Conservation (phyloP, 2,797 vertebrate species). For the Sandelia bainsii region DNA sequence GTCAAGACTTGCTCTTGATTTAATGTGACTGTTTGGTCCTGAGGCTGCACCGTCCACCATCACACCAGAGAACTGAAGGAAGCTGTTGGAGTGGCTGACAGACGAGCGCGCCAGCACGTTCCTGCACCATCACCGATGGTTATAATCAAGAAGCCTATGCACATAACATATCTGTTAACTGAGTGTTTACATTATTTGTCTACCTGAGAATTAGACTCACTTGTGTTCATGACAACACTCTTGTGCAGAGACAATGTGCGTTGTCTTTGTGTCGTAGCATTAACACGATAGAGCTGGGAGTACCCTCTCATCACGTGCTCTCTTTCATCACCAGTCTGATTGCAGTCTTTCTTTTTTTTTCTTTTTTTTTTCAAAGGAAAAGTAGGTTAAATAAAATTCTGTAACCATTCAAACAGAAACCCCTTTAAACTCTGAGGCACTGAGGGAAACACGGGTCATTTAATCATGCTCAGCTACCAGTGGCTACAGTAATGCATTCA, state of each 20-base stretch:
- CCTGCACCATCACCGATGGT: conserved; percentile 41
- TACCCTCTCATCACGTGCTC: background rate
- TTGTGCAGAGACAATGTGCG: conserved; percentile 22
- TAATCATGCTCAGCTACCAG: conserved; percentile 32
- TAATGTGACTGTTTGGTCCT: conserved; percentile 13
- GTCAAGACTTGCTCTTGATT: conserved; percentile 20
- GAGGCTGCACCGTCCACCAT: conserved; percentile 3
- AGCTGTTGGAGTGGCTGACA: conserved; percentile 18
- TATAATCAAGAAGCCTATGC: conserved; percentile 63
- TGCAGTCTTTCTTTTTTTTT: background rate
- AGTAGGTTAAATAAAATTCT: background rate
- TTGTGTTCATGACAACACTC: conserved; percentile 28
- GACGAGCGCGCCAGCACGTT: conserved; percentile 4
- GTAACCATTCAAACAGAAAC: conserved; percentile 14
- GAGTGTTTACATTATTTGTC: conserved; percentile 55
- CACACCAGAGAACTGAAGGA: conserved; percentile 31
- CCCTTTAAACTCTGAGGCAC: conserved; percentile 31
- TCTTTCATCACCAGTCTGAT: background rate
- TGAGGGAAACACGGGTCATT: conserved; percentile 28
- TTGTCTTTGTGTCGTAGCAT: conserved; percentile 36
- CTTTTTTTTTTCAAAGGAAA: background rate
- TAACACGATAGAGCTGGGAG: background rate
- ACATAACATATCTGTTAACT: conserved; percentile 60
- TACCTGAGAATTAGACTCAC: conserved; percentile 38
- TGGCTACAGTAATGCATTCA: conserved; percentile 40